Evolutionary conservation across 1,140 invertebrate species (phyloP), one percentile per base, ranked within the genome.

Genomic region (Zaprionus tsacasi): DNA sequence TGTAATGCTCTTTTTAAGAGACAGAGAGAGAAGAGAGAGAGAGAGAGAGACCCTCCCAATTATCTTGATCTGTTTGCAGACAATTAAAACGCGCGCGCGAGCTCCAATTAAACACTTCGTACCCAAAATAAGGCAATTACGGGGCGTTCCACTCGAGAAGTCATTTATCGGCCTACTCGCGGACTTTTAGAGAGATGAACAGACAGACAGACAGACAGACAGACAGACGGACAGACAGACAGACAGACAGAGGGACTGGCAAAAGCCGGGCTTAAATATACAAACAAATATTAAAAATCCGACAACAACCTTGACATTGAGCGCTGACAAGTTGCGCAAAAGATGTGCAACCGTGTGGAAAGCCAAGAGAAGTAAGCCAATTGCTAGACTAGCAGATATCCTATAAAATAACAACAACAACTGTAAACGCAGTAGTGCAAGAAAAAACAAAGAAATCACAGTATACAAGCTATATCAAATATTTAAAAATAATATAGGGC

Each of bases 41-140:
- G 10, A 48, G 8, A 48, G 0, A 7, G 33, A 35, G 36, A 17
- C n/a, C 60, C 13, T 35, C 17, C 17, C 43, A 65, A 63, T 70
- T 61, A 76, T 64, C 21, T 65, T 66, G 67, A 82, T 83, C 73
- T 78, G 81, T 50, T 75, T 70, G 75, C 40, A 68, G 65, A 55
- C 50, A 65, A 85, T 68, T 71, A 78, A 67, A 35, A 35, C 67
- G 45, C 78, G 72, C 77, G 71, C 78, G 72, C 77, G 71, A 80
- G 61, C 57, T 60, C 25, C 61, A 81, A 72, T 70, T 85, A 86
- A 85, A 68, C 66, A 85, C 61, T 72, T 79, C 56, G 45, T 50
- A 68, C 69, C 61, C 60, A 78, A 87, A 87, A 87, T 79, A 65
- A 78, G 82, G 83, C 83, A 88, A 88, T 87, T 87, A 88, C 77